phyloP scores from a whole-genome alignment of 2,113 vertebrate species.

The Aspiorhynchus laticeps region DNA sequence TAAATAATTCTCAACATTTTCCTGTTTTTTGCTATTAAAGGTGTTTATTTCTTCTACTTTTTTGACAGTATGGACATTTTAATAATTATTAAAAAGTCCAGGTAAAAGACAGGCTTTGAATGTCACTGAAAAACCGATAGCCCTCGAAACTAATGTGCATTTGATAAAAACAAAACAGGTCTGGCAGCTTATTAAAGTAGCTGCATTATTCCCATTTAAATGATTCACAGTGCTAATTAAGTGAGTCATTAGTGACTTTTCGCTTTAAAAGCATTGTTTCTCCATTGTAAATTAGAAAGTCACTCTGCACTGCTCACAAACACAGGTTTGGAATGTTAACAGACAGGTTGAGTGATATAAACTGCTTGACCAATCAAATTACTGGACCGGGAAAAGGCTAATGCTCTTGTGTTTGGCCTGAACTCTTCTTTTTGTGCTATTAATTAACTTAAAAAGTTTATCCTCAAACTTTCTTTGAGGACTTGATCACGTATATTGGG shows the following conservation, averaged over 20 bases:
- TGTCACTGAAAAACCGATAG: neutral
- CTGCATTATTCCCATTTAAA: neutral
- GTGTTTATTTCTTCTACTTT: neutral
- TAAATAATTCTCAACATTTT: neutral
- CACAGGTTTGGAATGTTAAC: slow-evolving; percentile 9
- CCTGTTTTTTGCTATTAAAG: neutral
- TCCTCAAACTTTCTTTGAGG: slow-evolving; percentile 32
- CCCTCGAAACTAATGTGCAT: neutral
- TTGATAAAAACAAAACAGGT: neutral
- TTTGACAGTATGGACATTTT: neutral
- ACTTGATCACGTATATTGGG: neutral
- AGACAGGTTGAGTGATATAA: slow-evolving; percentile 3
- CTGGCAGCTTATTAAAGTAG: neutral
- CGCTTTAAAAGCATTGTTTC: neutral
- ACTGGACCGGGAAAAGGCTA: neutral
- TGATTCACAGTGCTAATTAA: slow-evolving; percentile 14
- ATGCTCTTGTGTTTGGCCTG: slow-evolving; percentile 36
- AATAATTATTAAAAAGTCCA: neutral
- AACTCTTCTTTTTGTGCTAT: slow-evolving; percentile 10
- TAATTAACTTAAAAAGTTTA: slow-evolving; percentile 23
- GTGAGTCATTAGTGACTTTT: slow-evolving; percentile 19
- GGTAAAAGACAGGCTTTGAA: neutral
- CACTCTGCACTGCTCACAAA: neutral
- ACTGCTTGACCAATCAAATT: slow-evolving; percentile 20
- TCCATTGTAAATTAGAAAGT: neutral